phyloP scores from a whole-genome alignment of 2,888 invertebrate genomes.

The Zeuzera pyrina region DNA sequence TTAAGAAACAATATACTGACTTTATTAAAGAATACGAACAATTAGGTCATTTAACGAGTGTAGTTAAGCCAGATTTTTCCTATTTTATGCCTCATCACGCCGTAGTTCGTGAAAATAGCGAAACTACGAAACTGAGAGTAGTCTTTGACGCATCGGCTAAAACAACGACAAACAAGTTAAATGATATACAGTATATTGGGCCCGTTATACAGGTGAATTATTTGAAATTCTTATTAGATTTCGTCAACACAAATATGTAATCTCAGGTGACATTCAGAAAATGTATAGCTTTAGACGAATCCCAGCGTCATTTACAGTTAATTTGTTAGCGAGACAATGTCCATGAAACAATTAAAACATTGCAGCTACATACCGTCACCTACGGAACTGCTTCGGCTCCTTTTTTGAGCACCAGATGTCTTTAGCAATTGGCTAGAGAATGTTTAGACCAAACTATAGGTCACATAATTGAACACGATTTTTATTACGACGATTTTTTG shows the following conservation, averaged over 20 bases:
- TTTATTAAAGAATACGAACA: constrained; percentile 3
- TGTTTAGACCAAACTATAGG: not conserved
- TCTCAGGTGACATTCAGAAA: not conserved
- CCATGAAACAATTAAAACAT: too few relatives aligned
- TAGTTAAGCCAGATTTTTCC: constrained; percentile 1
- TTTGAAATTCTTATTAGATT: not conserved
- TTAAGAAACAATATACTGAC: not conserved
- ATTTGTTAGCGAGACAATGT: too few relatives aligned
- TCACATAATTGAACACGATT: not conserved
- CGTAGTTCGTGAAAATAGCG: not conserved
- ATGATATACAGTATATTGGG: constrained; percentile 5
- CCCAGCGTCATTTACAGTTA: too few relatives aligned
- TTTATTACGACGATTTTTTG: constrained; percentile 14
- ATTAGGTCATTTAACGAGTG: constrained; percentile 1
- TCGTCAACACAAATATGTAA: not conserved
- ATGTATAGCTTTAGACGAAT: too few relatives aligned
- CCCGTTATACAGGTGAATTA: constrained; percentile 5
- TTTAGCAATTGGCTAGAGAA: not conserved
- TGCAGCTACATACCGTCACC: too few relatives aligned
- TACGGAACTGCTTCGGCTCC: too few relatives aligned
- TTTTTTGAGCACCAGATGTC: too few relatives aligned
- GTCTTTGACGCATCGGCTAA: constrained; percentile 4
- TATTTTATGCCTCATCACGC: constrained; percentile 4
- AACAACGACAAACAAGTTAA: constrained; percentile 3
- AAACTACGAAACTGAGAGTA: constrained; percentile 5